Conservation (phyloP, 2,797 vertebrate genomes). For the Sphaeramia orbicularis region DNA sequence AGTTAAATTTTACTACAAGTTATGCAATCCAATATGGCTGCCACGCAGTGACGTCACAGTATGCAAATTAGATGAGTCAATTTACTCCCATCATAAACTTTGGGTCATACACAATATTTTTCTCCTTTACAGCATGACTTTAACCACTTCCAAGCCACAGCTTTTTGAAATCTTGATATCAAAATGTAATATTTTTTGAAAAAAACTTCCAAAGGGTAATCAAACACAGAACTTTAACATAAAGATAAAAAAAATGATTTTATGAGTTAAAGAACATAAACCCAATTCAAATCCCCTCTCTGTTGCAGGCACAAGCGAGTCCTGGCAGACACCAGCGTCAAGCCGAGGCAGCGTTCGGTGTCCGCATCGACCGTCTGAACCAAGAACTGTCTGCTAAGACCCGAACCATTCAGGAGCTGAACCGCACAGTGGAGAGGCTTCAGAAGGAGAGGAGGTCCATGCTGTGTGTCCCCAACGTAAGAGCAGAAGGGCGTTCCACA, state of each 20-base stretch:
- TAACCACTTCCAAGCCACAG: too few species aligned
- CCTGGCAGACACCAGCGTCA: constrained; percentile 77
- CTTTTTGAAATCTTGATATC: too few species aligned
- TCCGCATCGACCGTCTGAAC: constrained; percentile 86
- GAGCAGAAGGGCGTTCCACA: not conserved
- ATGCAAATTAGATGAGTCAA: too few species aligned
- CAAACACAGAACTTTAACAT: too few species aligned
- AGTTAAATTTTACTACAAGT: too few species aligned
- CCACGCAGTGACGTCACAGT: too few species aligned
- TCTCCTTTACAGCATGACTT: too few species aligned
- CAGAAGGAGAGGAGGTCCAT: constrained; percentile 89
- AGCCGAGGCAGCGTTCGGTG: constrained; percentile 82
- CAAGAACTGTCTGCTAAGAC: constrained; percentile 89
- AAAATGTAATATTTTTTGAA: too few species aligned
- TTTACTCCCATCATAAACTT: too few species aligned
- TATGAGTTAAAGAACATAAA: not conserved
- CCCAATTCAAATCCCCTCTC: not conserved
- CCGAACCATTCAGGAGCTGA: constrained; percentile 89
- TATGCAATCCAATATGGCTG: too few species aligned
- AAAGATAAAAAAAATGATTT: not conserved
- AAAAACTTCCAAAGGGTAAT: too few species aligned
- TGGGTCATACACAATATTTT: too few species aligned
- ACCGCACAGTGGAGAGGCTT: constrained; percentile 90
- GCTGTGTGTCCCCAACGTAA: constrained; percentile 65
- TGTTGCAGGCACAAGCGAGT: constrained; percentile 52